These are phyloP conservation scores for Tachina lurida DNA, from an alignment of 2,888 invertebrate genomes.

Conservation along the genomic window DNA sequence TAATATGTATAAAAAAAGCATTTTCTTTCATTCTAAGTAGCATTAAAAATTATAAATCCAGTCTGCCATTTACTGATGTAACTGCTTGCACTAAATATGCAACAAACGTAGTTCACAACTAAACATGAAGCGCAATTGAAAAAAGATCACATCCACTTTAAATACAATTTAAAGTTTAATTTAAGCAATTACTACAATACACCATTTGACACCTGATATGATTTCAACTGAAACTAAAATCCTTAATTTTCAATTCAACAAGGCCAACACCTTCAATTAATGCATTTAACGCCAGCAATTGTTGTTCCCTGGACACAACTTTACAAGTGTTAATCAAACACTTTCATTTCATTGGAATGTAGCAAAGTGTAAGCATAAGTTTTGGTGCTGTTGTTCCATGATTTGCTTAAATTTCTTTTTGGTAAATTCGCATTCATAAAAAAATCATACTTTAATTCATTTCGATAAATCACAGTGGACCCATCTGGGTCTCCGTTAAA, in stretches of 20 bases:
- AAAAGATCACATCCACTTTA: conserved; percentile 53
- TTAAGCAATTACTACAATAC: conserved; percentile 62
- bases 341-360: conserved; percentile 78
- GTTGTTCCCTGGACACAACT: neutral
- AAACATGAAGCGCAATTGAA: conserved; percentile 10
- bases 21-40: neutral
- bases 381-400: conserved; percentile 75
- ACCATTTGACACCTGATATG: conserved; percentile 68
- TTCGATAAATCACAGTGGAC: too few species aligned
- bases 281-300: neutral
- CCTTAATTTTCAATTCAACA: conserved; percentile 20
- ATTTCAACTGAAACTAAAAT: conserved; percentile 41
- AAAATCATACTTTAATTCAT: too few species aligned
- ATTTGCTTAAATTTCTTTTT: conserved; percentile 75
- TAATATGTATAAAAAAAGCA: too few species aligned
- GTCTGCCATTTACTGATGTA: neutral
- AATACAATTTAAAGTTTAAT: conserved; percentile 64
- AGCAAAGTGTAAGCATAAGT: conserved; percentile 77
- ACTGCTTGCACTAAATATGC: conserved; percentile 19
- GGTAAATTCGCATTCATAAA: conserved; percentile 74
- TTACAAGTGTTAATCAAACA: conserved; percentile 72
- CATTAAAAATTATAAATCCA: neutral
- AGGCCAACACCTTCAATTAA: conserved; percentile 50
- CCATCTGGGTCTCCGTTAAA: too few species aligned
- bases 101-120: conserved; percentile 10